Base-by-base conservation (phyloP, 2,888 invertebrate genomes). In the Julus scandinavius region DNA sequence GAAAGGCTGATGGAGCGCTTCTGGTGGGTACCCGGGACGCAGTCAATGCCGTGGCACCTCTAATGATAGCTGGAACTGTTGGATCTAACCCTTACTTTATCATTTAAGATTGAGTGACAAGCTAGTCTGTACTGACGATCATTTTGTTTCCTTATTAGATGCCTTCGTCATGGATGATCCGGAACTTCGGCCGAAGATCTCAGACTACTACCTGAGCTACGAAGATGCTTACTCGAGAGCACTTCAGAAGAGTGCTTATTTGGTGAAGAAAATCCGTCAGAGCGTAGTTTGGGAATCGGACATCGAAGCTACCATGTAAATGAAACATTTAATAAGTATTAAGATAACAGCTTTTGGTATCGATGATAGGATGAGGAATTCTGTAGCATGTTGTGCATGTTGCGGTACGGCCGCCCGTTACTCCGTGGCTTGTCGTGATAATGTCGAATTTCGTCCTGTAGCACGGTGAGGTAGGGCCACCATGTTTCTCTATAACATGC, bases 231-330 rank as follows among this genome's bases (percentile, higher is more conserved):
- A 87, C 20, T 40, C 87, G n/a, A 87, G 83, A 40, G 29, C 87
- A 9, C 83, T 87, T 2, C n/a, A 83, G 80, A 87, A 87, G 20
- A 83, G 13, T 11, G 72, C 40, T 54, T 29, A 40, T 20, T 80
- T 87, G 40, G n/a, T 87, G 45, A 87, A 83, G 20, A 87, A 87
- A 45, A 87, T 87, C 17, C 87, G 87, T 20, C 80, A 87, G 29
- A 80, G 80, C 29, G 50, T 13, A 13, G 41, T 45, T 41, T 87
- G 29, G 40, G 87, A 87, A 41, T 83, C 20, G 13, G 87, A 87
- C 20, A 83, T 87, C 29, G 87, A 87, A 45, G 54, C 80, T 11
- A 87, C 83, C 13, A 80, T 87, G 87, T 87, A 87, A 87, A 2
- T 58, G 20, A 9, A 54, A 54, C 17, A 4, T 15, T 54, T 2